phyloP scores from a whole-genome alignment of 2,113 vertebrate species.

The Cichladusa arquata region DNA sequence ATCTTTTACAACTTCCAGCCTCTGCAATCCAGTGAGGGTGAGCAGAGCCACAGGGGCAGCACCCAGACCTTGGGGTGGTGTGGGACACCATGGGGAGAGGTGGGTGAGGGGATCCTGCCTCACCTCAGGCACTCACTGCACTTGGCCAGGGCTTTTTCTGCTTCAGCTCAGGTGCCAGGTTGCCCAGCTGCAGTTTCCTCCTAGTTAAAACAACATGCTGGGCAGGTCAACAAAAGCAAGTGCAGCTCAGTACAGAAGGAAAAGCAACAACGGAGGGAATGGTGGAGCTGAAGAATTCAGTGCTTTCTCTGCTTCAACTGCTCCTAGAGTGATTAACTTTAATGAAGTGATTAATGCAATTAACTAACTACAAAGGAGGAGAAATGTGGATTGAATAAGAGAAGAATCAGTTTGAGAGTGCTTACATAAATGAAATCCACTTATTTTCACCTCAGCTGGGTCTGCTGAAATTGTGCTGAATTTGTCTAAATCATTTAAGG shows the following conservation, averaged over 20 bases:
- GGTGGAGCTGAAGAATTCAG: not conserved
- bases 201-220: not conserved
- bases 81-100: not conserved
- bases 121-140: rapidly evolving
- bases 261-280: not conserved
- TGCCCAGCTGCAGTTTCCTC: not conserved
- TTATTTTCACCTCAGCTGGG: conserved; percentile 28
- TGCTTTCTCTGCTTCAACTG: not conserved
- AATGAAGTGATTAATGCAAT: conserved; percentile 52
- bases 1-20: not conserved
- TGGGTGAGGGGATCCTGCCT: not conserved
- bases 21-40: not conserved
- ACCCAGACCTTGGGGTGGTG: not conserved
- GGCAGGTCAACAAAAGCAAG: not conserved
- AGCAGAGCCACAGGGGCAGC: not conserved
- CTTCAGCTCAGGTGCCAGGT: not conserved
- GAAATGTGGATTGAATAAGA: not conserved
- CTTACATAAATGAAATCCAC: conserved; percentile 2
- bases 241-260: not conserved
- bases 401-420: not conserved
- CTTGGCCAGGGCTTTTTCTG: not conserved
- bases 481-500: not conserved
- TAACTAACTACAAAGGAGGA: conserved; percentile 47
- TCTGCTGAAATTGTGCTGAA: not conserved
- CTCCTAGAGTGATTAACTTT: not conserved